Conservation (phyloP, 2,797 vertebrate genomes). For the Neosalanx taihuensis region DNA sequence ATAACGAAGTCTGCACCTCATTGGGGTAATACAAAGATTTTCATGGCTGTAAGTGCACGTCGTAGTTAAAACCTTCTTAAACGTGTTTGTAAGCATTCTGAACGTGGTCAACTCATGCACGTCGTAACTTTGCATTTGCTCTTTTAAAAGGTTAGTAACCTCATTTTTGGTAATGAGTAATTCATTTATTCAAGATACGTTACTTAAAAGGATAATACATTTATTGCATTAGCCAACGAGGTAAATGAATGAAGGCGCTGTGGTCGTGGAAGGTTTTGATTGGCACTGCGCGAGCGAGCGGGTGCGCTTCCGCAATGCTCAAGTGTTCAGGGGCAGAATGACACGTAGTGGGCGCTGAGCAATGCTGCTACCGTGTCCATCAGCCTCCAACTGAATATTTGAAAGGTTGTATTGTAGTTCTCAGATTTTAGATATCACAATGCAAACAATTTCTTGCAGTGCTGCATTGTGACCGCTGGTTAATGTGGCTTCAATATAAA, state of each 20-base stretch:
- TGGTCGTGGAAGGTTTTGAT: not conserved
- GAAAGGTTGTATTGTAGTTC: not conserved
- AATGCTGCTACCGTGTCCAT: conserved; percentile 63
- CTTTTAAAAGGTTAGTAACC: too few species aligned
- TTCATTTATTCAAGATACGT: too few species aligned
- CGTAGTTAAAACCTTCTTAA: not conserved
- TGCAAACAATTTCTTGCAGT: too few species aligned
- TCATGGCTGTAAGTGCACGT: too few species aligned
- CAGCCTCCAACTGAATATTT: not conserved
- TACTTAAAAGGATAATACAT: not conserved
- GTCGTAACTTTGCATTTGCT: too few species aligned
- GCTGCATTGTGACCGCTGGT: too few species aligned
- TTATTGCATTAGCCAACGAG: too few species aligned
- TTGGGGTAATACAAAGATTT: too few species aligned
- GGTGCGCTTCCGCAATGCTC: conserved; percentile 60
- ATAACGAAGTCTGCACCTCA: too few species aligned
- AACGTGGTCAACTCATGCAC: not conserved
- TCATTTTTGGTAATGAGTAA: not conserved
- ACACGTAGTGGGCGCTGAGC: conserved; percentile 83
- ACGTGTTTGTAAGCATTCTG: not conserved
- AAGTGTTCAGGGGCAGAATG: conserved; percentile 66
- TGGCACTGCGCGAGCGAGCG: conserved; percentile 8
- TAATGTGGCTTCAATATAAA: too few species aligned
- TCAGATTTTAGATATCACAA: too few species aligned
- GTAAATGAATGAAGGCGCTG: not conserved